Base-by-base conservation (phyloP, 2,113 vertebrate genomes). In the Clinocottus analis region DNA sequence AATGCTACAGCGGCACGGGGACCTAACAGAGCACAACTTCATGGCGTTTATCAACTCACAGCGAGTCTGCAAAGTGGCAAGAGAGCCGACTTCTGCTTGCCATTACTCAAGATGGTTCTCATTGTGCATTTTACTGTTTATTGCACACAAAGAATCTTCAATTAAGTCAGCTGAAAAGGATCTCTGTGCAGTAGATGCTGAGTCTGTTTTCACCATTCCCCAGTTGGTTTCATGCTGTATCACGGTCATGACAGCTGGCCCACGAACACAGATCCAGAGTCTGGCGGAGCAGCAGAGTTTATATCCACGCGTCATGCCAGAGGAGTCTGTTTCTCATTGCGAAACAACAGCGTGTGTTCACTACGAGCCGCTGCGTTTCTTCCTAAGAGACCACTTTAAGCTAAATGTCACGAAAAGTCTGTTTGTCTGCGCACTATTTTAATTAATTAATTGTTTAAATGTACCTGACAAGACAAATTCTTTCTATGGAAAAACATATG, bases 121-220 rank as follows among this genome's bases (percentile, higher is more conserved):
- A 37, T 27, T 41, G 3, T 23, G 31, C 37, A 37, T 23, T 16
- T 80, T 21, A n/a, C 43, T 74, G 33, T 65, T 78, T 31, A n/a
- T 39, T 59, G 37, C 65, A 33, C 58, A 71, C 5, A 78, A 62
- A 80, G 35, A 64, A 56, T 7, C 74, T 55, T 69, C 41, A 60
- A 7, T 31, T 51, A 39, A 14, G 29, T 27, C 43, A 49, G 27
- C 58, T 77, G 68, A 87, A 85, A 43, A 72, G 72, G 47, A 70
- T 61, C 5, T 80, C 85, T 84, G 77, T 88, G 83, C 2, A 16
- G 7, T 27, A 60, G 72, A 69, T 60, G 72, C 68, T 59, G 70
- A 85, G 67, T 71, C 49, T 73, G 55, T 60, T 76, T 75, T 72
- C 77, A 75, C 77, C 16, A 65, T 23, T 51, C 61, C 66, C 71